A percentile compares a stretch with the other conserved stretches of the same genome.
Evolutionary conservation across 2,113 vertebrate species (phyloP).

Genomic region (Ammodytes dubius): DNA sequence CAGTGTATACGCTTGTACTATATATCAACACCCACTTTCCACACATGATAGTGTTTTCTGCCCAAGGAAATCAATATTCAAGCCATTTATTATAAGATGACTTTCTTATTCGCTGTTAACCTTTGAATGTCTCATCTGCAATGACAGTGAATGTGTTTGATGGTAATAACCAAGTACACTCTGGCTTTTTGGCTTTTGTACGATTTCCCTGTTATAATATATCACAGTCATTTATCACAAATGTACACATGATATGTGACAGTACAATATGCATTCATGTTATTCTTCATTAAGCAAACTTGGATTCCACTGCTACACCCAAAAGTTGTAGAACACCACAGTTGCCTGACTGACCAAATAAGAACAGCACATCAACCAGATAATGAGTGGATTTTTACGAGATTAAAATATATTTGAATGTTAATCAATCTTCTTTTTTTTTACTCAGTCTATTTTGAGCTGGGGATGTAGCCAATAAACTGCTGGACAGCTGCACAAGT

Average conservation of each 20-base stretch:
- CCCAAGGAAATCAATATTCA: not conserved
- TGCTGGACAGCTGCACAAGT: no score
- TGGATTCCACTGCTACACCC: not conserved
- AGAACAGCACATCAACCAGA: not conserved
- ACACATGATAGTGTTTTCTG: not conserved
- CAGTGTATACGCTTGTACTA: not conserved
- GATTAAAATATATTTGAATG: not conserved
- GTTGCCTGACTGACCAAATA: not conserved
- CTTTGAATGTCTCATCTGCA: not conserved
- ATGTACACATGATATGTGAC: not conserved
- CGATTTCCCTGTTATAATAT: not conserved
- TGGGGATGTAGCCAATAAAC: no score
- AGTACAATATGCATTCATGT: not conserved
- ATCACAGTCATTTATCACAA: not conserved
- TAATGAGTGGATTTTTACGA: not conserved
- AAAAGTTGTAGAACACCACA: not conserved
- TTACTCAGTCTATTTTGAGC: no score
- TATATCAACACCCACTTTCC: not conserved
- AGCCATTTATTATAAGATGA: not conserved
- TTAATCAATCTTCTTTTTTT: no score
- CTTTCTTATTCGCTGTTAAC: not conserved
- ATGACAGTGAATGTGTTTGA: not conserved
- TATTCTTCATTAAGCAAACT: not conserved
- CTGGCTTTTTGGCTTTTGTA: not conserved
- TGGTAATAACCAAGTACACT: not conserved